phyloP scores from a whole-genome alignment of 2,113 vertebrate species.

The Baryphthengus martii region DNA sequence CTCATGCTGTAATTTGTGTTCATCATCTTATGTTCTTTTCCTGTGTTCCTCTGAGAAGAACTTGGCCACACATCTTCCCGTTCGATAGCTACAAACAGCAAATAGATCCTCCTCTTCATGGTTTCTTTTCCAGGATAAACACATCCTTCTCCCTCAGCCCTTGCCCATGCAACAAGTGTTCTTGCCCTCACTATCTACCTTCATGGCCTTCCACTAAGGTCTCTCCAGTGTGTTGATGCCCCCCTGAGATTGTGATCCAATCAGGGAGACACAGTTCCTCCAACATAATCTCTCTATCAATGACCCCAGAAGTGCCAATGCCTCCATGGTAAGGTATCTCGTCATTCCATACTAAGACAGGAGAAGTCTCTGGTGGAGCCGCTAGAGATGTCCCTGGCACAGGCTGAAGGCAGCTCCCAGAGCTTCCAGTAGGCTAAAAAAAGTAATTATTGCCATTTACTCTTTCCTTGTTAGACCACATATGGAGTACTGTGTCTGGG shows the following conservation, averaged over 20 bases:
- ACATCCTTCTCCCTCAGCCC: not conserved
- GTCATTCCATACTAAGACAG: no score
- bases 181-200: not conserved
- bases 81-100: not conserved
- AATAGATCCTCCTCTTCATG: not conserved
- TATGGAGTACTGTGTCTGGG: not conserved
- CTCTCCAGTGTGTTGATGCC: not conserved
- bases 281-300: not conserved
- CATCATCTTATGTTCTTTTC: not conserved
- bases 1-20: not conserved
- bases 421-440: not conserved
- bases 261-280: not conserved
- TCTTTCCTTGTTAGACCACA: not conserved
- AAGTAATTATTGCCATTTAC: not conserved
- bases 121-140: not conserved
- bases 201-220: not conserved
- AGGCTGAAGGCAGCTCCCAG: not conserved
- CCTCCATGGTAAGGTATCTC: not conserved
- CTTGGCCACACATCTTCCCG: not conserved
- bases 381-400: not conserved
- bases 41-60: not conserved
- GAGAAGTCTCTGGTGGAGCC: not conserved
- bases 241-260: not conserved
- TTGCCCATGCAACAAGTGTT: not conserved
- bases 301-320: not conserved